Evolutionary conservation across 2,888 invertebrate genomes (phyloP), one percentile per base, ranked within the genome.

Genomic region (Sericinus montela): DNA sequence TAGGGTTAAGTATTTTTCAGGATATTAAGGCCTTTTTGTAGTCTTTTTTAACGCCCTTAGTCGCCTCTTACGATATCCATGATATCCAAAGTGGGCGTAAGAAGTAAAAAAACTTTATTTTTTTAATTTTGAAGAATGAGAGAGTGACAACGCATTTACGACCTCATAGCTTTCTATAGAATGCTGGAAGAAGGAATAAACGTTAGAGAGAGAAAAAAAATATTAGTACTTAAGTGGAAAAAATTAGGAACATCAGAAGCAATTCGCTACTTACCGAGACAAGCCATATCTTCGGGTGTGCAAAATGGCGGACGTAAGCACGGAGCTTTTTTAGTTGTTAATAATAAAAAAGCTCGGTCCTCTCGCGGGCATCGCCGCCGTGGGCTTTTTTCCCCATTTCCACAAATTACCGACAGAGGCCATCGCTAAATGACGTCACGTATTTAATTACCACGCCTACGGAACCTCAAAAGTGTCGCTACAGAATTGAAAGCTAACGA

Each of bases 351-450:
- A 39, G 46, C 46, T 23, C 23, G 19, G 32, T 25, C 44, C 38
- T 38, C 16, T 28, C 30, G 38, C 38, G 39, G 10, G 14, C 45
- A 16, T 14, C 7, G 14, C 11, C 15, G 16, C 39, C 44, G 25
- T 37, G 51, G 43, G 51, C 39, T 44, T 54, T 57, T 45, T 57
- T 56, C 46, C 75, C 45, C 75, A 75, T 77, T 77, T 70, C 67
- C 71, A 58, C 74, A 76, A 78, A 79, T 79, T 74, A 75, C 75
- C 62, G 65, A 36, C 41, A 69, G 66, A 67, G 72, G 67, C 67
- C 71, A 73, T 67, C 59, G 67, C 71, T 72, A 76, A 78, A 80
- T 80, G 69, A 77, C 78, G 76, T 84, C 84, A 86, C 85, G 84
- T 85, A 83, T 83, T 86, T 82, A 83, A 83, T 85, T 81, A 80